Evolutionary conservation across 2,113 vertebrate genomes (phyloP).

Genomic region (Erythrocercus mccallii): DNA sequence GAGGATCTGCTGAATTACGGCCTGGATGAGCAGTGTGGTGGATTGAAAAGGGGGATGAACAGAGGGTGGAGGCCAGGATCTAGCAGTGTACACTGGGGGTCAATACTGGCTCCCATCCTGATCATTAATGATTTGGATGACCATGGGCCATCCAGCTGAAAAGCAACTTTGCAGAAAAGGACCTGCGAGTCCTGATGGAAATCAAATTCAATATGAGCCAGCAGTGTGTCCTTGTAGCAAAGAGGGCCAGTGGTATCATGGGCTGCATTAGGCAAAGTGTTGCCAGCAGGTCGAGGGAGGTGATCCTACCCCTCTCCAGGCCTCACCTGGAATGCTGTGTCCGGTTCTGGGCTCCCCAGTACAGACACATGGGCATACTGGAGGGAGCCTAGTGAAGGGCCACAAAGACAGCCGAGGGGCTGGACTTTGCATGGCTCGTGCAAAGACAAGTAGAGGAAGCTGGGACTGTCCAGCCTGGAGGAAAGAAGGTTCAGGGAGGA

Average conservation of each 20-base stretch:
- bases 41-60: neutral
- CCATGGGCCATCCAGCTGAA: neutral
- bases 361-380: neutral
- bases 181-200: neutral
- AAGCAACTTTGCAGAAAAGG: neutral
- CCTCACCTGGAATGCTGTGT: neutral
- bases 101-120: neutral
- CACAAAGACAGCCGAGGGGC: neutral
- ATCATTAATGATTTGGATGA: neutral
- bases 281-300: neutral
- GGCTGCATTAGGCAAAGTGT: neutral
- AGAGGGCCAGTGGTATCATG: neutral
- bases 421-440: neutral
- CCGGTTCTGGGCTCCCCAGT: neutral
- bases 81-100: neutral
- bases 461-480: neutral
- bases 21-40: neutral
- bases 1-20: neutral
- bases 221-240: neutral
- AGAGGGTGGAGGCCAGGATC: neutral
- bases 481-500: neutral
- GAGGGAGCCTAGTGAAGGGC: neutral
- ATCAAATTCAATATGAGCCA: neutral
- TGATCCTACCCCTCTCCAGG: neutral
- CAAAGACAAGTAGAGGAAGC: neutral